phyloP scores from a whole-genome alignment of 2,888 invertebrate genomes.

The Liposcelis brunnea region DNA sequence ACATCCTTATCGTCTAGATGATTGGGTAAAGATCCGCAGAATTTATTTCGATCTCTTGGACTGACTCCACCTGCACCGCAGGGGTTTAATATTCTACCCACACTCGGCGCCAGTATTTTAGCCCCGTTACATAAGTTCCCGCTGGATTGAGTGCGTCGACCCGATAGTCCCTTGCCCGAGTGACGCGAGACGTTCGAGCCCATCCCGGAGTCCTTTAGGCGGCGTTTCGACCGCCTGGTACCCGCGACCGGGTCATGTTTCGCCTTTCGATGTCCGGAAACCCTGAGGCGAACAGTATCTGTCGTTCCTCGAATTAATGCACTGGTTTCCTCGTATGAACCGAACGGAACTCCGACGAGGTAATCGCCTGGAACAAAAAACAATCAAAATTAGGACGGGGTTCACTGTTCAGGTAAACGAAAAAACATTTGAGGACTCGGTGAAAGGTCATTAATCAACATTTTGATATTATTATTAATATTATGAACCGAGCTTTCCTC shows the following conservation, averaged over 20 bases:
- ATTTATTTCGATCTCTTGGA: slow-evolving; percentile 22
- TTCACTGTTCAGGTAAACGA: background rate
- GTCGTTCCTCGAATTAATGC: background rate
- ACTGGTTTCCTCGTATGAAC: slow-evolving; percentile 1
- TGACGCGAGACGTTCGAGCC: slow-evolving; percentile 65
- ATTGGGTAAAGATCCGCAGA: slow-evolving; percentile 47
- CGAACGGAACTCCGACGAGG: slow-evolving; percentile 7
- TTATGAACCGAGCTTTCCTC: too few relatives aligned
- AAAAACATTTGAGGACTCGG: too few relatives aligned
- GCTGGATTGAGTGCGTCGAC: slow-evolving; percentile 53
- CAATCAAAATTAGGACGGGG: background rate
- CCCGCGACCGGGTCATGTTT: too few relatives aligned
- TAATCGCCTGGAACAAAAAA: slow-evolving; percentile 14
- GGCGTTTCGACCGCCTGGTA: too few relatives aligned
- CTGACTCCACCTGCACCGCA: slow-evolving; percentile 15
- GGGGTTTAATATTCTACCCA: slow-evolving; percentile 7
- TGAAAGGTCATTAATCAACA: too few relatives aligned
- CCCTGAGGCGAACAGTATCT: background rate
- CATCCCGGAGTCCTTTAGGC: slow-evolving; percentile 30
- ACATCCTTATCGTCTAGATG: slow-evolving; percentile 43
- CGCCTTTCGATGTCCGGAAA: background rate
- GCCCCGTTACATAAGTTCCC: slow-evolving; percentile 52
- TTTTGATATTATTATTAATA: too few relatives aligned
- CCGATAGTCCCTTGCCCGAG: slow-evolving; percentile 51
- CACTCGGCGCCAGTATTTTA: slow-evolving; percentile 12